Evolutionary conservation across 2,113 vertebrate genomes (phyloP).

Genomic region (Thamnophis sirtalis): DNA sequence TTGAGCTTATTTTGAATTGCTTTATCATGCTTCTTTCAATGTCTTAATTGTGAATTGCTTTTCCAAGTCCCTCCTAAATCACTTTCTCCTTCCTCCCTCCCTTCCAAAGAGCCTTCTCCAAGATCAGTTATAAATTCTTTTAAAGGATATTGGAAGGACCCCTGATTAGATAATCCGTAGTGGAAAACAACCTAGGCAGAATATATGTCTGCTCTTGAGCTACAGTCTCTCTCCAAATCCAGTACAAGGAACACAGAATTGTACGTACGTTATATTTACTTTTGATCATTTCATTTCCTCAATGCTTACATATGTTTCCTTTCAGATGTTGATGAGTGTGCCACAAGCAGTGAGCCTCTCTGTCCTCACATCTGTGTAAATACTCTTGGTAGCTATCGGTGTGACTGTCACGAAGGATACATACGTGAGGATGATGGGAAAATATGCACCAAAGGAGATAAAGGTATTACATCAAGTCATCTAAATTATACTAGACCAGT

Average conservation of each 20-base stretch:
- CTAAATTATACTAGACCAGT: neutral
- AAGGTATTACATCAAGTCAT: constrained; percentile 65
- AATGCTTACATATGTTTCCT: neutral
- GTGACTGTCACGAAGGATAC: constrained; percentile 84
- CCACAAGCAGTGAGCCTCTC: constrained; percentile 72
- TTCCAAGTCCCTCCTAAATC: neutral
- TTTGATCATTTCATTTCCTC: neutral
- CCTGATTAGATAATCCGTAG: neutral
- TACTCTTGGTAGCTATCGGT: constrained; percentile 88
- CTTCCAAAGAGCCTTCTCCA: neutral
- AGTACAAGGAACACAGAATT: neutral
- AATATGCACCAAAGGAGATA: constrained; percentile 85
- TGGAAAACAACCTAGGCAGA: neutral
- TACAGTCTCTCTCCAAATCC: neutral
- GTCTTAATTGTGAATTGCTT: neutral
- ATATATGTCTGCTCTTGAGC: neutral
- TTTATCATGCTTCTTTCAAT: neutral
- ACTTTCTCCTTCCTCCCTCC: neutral
- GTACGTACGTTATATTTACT: neutral
- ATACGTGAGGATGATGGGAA: constrained; percentile 81
- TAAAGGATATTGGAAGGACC: neutral
- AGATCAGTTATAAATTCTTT: neutral
- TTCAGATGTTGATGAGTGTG: constrained; percentile 89
- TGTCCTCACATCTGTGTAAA: constrained; percentile 91
- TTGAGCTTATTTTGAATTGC: neutral